A percentile compares a stretch with the other conserved stretches of the same genome.
These are phyloP conservation scores for Pipistrellus nathusii DNA, from an alignment of 2,797 vertebrate genomes.

Conservation along the genomic window DNA sequence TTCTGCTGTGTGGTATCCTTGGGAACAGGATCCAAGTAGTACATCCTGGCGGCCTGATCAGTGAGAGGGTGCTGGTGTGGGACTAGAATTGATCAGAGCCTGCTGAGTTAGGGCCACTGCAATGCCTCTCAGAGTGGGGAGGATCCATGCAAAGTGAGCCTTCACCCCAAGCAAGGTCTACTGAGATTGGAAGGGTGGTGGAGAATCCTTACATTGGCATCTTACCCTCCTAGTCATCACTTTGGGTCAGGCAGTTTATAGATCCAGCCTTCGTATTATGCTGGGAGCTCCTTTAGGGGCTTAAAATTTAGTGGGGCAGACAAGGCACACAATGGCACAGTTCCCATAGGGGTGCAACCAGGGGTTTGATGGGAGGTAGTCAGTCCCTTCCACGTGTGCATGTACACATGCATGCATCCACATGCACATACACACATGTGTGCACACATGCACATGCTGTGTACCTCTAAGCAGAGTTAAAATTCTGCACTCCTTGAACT, in stretches of 20 bases:
- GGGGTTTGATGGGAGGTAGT: background rate
- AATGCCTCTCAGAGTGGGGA: background rate
- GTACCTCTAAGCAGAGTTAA: background rate
- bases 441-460: background rate
- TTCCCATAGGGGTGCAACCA: background rate
- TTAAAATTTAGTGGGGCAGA: background rate
- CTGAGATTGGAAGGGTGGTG: no score
- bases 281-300: background rate
- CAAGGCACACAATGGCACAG: background rate
- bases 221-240: background rate
- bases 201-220: background rate
- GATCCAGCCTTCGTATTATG: background rate
- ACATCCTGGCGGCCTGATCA: background rate
- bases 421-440: rapidly evolving
- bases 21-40: background rate
- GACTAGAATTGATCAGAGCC: background rate
- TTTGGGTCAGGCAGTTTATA: background rate
- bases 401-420: background rate
- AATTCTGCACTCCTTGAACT: background rate
- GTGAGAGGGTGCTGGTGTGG: background rate
- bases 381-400: background rate
- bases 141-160: background rate
- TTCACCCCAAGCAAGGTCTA: background rate
- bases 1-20: background rate
- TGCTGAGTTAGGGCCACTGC: background rate